These are phyloP conservation scores for Pogonognathellus flavescens DNA, from an alignment of 1,140 invertebrate species.

Conservation along the genomic window DNA sequence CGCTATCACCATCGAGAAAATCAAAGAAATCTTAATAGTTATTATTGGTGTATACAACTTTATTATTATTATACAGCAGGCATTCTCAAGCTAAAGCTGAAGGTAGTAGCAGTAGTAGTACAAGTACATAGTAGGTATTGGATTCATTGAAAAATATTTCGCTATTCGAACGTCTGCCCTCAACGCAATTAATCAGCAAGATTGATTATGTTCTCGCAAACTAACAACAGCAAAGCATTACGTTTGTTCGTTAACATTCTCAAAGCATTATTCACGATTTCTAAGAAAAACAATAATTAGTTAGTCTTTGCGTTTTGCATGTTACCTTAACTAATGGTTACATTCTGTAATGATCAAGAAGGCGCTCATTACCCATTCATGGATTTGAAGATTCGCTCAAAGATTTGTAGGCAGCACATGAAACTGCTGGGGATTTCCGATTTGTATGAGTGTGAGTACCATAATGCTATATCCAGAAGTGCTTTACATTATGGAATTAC, in stretches of 20 bases:
- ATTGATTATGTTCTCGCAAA: constrained; percentile 14
- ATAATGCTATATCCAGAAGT: no score
- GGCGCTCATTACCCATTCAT: constrained; percentile 4
- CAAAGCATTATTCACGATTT: constrained; percentile 28
- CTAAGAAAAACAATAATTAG: constrained; percentile 44
- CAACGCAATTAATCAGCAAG: constrained; percentile 37
- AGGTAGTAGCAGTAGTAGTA: no score
- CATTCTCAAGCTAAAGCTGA: no score
- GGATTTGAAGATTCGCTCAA: background rate
- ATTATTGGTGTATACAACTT: background rate
- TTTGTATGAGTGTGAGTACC: no score
- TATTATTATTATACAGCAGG: no score
- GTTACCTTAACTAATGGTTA: background rate
- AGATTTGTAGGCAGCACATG: no score
- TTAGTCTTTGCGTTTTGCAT: background rate
- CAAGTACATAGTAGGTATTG: background rate
- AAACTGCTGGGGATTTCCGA: no score
- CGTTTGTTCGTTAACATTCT: background rate
- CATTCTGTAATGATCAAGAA: background rate
- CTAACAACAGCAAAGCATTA: background rate
- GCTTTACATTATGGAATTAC: no score
- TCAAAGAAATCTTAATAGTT: constrained; percentile 20
- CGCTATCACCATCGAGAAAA: constrained; percentile 36
- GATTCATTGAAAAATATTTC: constrained; percentile 10
- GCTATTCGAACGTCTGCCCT: constrained; percentile 4